Conservation (phyloP, 2,888 invertebrate genomes). For the Platycnemis pennipes region DNA sequence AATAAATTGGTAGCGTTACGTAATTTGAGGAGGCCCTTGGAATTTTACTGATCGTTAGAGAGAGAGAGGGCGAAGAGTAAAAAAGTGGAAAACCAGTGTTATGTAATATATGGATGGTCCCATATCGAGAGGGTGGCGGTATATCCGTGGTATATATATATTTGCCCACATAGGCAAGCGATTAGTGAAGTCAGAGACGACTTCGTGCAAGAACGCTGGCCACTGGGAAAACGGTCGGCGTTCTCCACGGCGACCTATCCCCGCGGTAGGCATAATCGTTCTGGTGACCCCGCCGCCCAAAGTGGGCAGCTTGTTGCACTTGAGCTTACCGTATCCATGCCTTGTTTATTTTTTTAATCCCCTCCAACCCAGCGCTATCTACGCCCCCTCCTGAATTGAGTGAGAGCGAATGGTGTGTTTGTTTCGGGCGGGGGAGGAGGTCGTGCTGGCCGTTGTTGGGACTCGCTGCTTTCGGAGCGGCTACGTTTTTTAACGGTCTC, state of each 20-base stretch:
- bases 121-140: no score
- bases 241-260: background rate
- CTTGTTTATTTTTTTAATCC: slow-evolving; percentile 16
- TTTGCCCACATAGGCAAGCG: no score
- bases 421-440: slow-evolving; percentile 5
- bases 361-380: background rate
- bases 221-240: background rate
- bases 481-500: slow-evolving; percentile 34
- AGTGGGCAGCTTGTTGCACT: background rate
- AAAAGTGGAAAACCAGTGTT: no score
- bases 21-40: no score
- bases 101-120: no score
- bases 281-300: background rate
- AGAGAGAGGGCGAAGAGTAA: no score
- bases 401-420: background rate
- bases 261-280: background rate
- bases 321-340: background rate
- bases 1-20: no score
- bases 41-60: no score
- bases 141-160: no score
- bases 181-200: no score
- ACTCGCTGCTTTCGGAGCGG: background rate
- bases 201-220: no score
- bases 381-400: background rate
- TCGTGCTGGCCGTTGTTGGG: slow-evolving; percentile 4